These are phyloP conservation scores for Danio aesculapii DNA, from an alignment of 2,797 vertebrate species.

Conservation along the genomic window DNA sequence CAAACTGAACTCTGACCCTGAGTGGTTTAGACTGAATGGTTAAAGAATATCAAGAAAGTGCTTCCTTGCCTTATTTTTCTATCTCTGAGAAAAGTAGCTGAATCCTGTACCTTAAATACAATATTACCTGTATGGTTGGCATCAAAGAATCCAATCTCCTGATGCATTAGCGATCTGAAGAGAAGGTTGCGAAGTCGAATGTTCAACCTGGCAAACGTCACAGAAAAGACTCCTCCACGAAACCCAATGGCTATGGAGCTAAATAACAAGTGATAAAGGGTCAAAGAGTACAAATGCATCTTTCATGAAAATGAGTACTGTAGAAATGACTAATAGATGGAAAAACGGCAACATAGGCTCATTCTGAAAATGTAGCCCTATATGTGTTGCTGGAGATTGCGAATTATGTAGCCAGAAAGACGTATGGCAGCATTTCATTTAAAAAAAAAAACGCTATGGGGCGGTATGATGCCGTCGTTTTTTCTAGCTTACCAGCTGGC, in stretches of 20 bases:
- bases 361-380: too few relatives aligned
- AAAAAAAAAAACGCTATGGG: too few relatives aligned
- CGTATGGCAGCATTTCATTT: too few relatives aligned
- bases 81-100: not conserved
- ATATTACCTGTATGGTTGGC: slow-evolving; percentile 91
- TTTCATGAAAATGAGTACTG: not conserved
- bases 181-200: slow-evolving; percentile 91
- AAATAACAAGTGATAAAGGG: slow-evolving; percentile 52
- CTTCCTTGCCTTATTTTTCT: not conserved
- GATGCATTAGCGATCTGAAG: slow-evolving; percentile 90
- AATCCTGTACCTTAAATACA: not conserved
- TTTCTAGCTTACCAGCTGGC: too few relatives aligned
- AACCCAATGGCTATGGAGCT: slow-evolving; percentile 92
- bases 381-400: too few relatives aligned
- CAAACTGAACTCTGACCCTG: not conserved
- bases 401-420: too few relatives aligned
- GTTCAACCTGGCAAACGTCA: slow-evolving; percentile 91
- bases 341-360: not conserved
- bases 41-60: not conserved
- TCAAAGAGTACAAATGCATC: not conserved
- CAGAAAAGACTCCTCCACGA: slow-evolving; percentile 91
- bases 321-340: not conserved
- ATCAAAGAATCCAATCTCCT: slow-evolving; percentile 96
- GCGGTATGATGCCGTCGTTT: too few relatives aligned
- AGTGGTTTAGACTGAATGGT: not conserved